Conservation (phyloP, 35 echinoderm and acorn worm genomes). For the Ophiothrix spiculata region DNA sequence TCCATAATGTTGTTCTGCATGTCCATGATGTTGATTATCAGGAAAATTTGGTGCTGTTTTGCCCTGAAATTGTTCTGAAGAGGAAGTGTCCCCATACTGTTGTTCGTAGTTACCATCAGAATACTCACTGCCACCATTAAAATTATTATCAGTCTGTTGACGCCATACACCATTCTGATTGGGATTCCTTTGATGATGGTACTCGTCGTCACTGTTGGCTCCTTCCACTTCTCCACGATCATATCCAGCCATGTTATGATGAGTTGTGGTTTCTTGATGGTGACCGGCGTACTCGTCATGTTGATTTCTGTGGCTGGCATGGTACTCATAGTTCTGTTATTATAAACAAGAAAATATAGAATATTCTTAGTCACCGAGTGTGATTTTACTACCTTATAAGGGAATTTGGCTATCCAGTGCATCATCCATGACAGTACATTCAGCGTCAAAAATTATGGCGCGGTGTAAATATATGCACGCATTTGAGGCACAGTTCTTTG, state of each 20-base stretch:
- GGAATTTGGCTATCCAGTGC: too few relatives aligned
- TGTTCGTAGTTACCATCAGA: too few relatives aligned
- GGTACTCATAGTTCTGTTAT: too few relatives aligned
- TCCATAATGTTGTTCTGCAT: neutral
- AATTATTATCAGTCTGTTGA: neutral
- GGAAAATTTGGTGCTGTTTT: neutral
- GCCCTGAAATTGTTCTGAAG: neutral
- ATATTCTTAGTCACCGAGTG: too few relatives aligned
- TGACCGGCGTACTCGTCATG: too few relatives aligned
- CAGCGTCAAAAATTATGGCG: too few relatives aligned
- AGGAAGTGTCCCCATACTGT: neutral
- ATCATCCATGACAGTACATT: too few relatives aligned
- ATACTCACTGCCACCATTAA: neutral
- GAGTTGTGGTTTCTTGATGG: neutral
- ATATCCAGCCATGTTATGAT: neutral
- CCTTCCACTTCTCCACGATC: conserved; percentile 35
- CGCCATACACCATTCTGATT: neutral
- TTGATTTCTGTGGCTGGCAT: too few relatives aligned
- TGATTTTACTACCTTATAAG: too few relatives aligned
- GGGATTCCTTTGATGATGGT: neutral
- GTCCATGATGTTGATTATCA: neutral
- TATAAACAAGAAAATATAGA: too few relatives aligned
- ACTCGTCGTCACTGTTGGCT: conserved; percentile 19
- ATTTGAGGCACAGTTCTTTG: too few relatives aligned
- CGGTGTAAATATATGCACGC: too few relatives aligned